phyloP scores from a whole-genome alignment of 2,888 invertebrate species.

The Erannis defoliaria region DNA sequence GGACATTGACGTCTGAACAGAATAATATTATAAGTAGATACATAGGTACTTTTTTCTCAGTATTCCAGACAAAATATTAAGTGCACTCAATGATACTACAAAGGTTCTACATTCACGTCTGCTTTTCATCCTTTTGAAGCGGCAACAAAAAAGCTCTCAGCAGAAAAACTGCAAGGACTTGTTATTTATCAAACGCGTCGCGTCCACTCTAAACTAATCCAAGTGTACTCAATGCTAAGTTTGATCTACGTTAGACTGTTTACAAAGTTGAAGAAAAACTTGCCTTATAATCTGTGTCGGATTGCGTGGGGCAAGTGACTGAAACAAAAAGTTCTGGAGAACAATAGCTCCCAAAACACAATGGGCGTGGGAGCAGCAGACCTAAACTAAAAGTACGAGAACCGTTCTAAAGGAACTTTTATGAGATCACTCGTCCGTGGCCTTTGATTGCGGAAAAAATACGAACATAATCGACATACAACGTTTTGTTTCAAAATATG shows the following conservation, averaged over 20 bases:
- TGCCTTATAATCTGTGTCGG: constrained; percentile 24
- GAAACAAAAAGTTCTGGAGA: constrained; percentile 40
- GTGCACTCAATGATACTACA: neutral
- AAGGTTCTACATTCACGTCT: neutral
- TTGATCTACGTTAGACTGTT: constrained; percentile 6
- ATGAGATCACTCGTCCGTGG: constrained; percentile 22
- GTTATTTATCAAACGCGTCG: neutral
- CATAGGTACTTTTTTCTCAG: neutral
- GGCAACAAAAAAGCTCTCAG: constrained; percentile 8
- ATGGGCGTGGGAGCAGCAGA: constrained; percentile 33
- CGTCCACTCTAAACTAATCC: constrained; percentile 6
- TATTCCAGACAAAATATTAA: neutral
- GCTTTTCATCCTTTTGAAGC: neutral
- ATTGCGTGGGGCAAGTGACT: constrained; percentile 37
- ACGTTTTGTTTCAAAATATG: neutral
- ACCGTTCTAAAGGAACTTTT: constrained; percentile 25
- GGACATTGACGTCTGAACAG: neutral
- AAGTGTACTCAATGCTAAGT: constrained; percentile 13
- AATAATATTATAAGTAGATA: neutral
- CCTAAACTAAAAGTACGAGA: constrained; percentile 32
- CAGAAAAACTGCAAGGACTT: constrained; percentile 1
- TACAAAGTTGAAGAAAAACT: constrained; percentile 27
- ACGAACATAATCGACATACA: constrained; percentile 6
- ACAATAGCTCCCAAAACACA: constrained; percentile 41
- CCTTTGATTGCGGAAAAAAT: constrained; percentile 20